Conservation (phyloP, 2,888 invertebrate species). For the Plutella xylostella region DNA sequence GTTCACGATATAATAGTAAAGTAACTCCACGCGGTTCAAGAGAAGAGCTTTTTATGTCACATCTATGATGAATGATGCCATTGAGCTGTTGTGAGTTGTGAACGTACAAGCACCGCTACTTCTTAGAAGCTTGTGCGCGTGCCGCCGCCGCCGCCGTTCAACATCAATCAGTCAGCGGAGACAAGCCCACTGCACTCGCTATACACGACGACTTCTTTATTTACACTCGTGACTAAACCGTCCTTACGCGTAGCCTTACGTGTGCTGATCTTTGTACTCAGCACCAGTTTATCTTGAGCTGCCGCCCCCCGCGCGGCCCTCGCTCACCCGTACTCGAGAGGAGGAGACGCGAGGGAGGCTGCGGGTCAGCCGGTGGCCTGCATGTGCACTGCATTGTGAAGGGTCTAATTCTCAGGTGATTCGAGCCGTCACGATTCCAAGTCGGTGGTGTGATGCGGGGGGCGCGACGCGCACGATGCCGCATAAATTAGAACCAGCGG, state of each 20-base stretch:
- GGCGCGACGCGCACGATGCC: conserved; percentile 43
- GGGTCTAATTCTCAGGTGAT: conserved; percentile 42
- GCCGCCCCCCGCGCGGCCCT: conserved; percentile 17
- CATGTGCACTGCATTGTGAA: too few relatives aligned
- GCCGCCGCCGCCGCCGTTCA: neutral
- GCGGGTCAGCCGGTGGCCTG: conserved; percentile 21
- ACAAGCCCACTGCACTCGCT: neutral
- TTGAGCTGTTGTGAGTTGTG: too few relatives aligned
- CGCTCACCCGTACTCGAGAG: conserved; percentile 15
- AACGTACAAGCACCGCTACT: too few relatives aligned
- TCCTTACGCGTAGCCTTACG: conserved; percentile 37
- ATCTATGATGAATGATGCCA: too few relatives aligned
- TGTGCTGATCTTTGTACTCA: conserved; percentile 25
- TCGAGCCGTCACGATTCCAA: conserved; percentile 39
- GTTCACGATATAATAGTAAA: too few relatives aligned
- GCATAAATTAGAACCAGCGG: conserved; percentile 46
- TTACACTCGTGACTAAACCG: conserved; percentile 37
- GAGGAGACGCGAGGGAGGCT: conserved; percentile 4
- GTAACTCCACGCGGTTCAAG: too few relatives aligned
- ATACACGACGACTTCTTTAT: conserved; percentile 14
- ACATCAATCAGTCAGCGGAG: conserved; percentile 3
- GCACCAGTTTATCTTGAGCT: conserved; percentile 1
- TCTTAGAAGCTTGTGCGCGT: conserved; percentile 3
- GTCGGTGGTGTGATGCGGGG: conserved; percentile 24
- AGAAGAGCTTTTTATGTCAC: too few relatives aligned